These are phyloP conservation scores for Lasaia peninsularis DNA, from an alignment of 1,140 invertebrate genomes.

Conservation along the genomic window DNA sequence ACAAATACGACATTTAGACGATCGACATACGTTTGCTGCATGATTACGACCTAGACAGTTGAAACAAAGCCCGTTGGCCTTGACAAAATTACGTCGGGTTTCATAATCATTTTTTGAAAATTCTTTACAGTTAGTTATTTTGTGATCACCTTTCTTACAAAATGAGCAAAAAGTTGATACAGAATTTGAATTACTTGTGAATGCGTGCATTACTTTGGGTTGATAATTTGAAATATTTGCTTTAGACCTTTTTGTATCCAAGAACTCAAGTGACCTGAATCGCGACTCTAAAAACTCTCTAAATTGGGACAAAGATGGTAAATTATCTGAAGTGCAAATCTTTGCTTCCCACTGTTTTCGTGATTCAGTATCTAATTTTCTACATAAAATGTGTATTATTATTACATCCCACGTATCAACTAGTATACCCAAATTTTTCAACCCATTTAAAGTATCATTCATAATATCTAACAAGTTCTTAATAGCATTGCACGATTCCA, in stretches of 20 bases:
- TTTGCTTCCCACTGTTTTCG: conserved; percentile 19
- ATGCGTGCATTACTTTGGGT: neutral
- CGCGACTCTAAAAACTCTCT: neutral
- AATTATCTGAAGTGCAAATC: neutral
- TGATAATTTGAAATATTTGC: neutral
- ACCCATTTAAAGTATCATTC: conserved; percentile 23
- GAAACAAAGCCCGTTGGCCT: conserved; percentile 9
- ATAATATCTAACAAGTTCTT: conserved; percentile 27
- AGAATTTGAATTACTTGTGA: conserved; percentile 1
- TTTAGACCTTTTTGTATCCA: neutral
- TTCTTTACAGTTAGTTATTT: conserved; percentile 16
- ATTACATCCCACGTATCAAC: conserved; percentile 24
- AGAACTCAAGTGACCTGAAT: conserved; percentile 1
- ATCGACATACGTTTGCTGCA: neutral
- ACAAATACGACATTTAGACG: conserved; percentile 9
- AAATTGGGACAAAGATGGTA: neutral
- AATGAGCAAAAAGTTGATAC: neutral
- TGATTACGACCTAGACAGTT: conserved; percentile 16
- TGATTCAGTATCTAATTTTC: conserved; percentile 20
- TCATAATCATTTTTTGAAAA: conserved; percentile 5
- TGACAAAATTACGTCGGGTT: conserved; percentile 11
- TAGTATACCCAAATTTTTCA: conserved; percentile 27
- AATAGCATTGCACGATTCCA: conserved; percentile 22
- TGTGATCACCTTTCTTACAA: conserved; percentile 18
- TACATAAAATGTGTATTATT: conserved; percentile 17